Evolutionary conservation across 2,797 vertebrate genomes (phyloP).

Genomic region (Platalea minor): DNA sequence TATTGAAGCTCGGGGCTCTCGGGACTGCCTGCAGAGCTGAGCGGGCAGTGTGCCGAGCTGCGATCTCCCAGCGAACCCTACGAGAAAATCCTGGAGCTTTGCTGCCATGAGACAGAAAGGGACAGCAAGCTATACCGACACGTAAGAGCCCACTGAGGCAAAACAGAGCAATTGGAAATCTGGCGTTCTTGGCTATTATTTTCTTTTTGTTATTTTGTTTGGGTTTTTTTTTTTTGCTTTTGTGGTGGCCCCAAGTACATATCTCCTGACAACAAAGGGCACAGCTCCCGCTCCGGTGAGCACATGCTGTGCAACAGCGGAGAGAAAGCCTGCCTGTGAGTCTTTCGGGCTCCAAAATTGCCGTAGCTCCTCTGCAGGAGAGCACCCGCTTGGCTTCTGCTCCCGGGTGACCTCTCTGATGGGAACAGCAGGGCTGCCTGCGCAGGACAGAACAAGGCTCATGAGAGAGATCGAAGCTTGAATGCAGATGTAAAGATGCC

Average conservation of each 20-base stretch:
- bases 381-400: background rate
- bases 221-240: background rate
- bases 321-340: background rate
- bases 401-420: background rate
- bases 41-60: background rate
- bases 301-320: accelerated
- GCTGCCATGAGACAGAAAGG: background rate
- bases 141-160: background rate
- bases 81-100: background rate
- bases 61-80: background rate
- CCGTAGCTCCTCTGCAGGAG: background rate
- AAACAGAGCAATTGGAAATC: background rate
- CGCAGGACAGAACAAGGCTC: accelerated
- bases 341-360: background rate
- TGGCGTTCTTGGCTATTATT: background rate
- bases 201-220: background rate
- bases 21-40: background rate
- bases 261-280: background rate
- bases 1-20: background rate
- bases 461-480: accelerated
- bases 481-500: background rate
- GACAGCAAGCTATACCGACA: background rate
- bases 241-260: background rate
- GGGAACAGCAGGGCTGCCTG: background rate
- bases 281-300: background rate